These are phyloP conservation scores for Gavia stellata DNA, from an alignment of 2,113 vertebrate genomes.

Conservation along the genomic window DNA sequence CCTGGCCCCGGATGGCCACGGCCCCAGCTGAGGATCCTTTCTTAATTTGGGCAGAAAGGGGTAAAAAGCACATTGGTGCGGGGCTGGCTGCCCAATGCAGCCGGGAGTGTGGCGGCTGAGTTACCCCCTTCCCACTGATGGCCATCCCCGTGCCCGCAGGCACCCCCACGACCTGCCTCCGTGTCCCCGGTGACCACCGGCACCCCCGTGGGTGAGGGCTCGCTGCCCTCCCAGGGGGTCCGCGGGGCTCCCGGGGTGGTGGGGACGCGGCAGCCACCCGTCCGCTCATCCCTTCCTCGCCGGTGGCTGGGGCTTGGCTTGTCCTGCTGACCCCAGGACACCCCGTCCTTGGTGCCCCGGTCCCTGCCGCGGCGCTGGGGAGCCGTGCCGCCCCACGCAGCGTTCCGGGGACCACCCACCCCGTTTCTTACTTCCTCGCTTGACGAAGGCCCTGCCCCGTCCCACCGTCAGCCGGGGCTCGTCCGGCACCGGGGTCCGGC, in stretches of 20 bases:
- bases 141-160: not conserved
- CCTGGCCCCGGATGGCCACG: not conserved
- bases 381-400: not conserved
- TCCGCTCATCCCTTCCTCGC: not conserved
- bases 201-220: not conserved
- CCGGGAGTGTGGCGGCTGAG: not conserved
- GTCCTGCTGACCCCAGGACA: fast-evolving
- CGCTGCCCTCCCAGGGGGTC: not conserved
- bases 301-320: fast-evolving
- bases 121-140: not conserved
- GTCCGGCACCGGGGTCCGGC: not conserved
- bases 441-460: not conserved
- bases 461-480: not conserved
- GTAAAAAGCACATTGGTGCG: fast-evolving
- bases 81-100: not conserved
- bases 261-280: not conserved
- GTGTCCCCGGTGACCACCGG: not conserved
- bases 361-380: not conserved
- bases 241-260: not conserved
- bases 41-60: not conserved
- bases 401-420: not conserved
- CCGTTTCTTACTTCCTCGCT: not conserved
- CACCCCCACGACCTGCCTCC: fast-evolving
- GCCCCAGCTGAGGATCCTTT: not conserved
- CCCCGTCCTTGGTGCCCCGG: not conserved